Conservation (phyloP, 2,797 vertebrate genomes). For the Lagorchestes hirsutus region DNA sequence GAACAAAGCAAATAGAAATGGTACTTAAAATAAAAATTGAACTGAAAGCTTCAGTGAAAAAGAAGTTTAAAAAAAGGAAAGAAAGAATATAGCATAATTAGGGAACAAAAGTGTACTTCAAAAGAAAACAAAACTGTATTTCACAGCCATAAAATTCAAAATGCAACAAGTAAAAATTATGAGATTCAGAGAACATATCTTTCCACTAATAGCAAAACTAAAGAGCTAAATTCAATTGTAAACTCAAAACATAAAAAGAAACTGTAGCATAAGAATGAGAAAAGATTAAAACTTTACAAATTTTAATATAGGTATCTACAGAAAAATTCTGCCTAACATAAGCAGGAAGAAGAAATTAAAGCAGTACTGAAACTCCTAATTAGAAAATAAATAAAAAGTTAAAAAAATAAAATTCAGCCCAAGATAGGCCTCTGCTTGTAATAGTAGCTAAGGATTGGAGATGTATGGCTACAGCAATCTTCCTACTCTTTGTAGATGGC, state of each 20-base stretch:
- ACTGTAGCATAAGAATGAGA: not conserved
- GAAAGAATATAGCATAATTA: not conserved
- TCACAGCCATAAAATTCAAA: not conserved
- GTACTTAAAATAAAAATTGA: not conserved
- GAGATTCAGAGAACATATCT: not conserved
- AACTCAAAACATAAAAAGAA: not conserved
- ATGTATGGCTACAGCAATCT: not conserved
- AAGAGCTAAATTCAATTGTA: not conserved
- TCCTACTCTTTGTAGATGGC: not conserved
- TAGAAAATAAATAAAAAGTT: not conserved
- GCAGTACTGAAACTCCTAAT: not conserved
- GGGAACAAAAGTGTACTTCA: not conserved
- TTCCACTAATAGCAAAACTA: not conserved
- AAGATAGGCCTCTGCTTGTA: not conserved
- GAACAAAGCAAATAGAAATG: not conserved
- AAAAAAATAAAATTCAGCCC: not conserved
- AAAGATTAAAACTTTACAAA: not conserved
- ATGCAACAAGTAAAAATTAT: not conserved
- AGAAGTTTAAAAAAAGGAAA: not conserved
- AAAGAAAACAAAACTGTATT: not conserved
- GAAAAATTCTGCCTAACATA: not conserved
- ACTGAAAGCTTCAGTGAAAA: not conserved
- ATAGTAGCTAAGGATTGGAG: not conserved
- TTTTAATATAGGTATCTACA: not conserved
- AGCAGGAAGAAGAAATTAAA: not conserved